These are phyloP conservation scores for Amia ocellicauda DNA, from an alignment of 2,113 vertebrate genomes.

Conservation along the genomic window DNA sequence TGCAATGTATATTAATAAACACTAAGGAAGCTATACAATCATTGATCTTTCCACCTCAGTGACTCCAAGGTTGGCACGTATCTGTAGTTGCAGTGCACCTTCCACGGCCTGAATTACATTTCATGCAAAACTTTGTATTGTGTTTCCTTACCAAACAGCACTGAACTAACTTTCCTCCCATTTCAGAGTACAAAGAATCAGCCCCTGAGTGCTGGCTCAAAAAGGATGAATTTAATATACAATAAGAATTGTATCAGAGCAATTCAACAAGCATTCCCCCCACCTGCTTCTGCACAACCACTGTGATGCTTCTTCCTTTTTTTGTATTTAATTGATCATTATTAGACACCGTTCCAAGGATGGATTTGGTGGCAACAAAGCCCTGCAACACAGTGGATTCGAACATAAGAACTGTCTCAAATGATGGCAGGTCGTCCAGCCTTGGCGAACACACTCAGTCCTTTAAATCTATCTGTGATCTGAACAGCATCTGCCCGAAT, in stretches of 20 bases:
- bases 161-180: no score
- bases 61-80: neutral
- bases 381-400: no score
- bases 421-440: no score
- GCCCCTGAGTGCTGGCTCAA: neutral
- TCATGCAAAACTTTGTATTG: neutral
- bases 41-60: constrained; percentile 10
- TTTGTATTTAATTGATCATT: neutral
- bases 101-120: neutral
- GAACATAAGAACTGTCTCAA: no score
- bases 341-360: no score
- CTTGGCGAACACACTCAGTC: no score
- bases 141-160: no score
- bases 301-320: neutral
- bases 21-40: neutral
- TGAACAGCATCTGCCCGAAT: no score
- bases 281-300: neutral
- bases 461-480: no score
- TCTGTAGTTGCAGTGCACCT: neutral
- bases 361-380: no score
- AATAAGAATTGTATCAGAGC: neutral
- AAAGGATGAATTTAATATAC: neutral
- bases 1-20: neutral
- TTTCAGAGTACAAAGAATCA: neutral
- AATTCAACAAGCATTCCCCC: neutral